Evolutionary conservation across 2,113 vertebrate species (phyloP), one percentile per base, ranked within the genome.

Genomic region (Crotalus viridis): DNA sequence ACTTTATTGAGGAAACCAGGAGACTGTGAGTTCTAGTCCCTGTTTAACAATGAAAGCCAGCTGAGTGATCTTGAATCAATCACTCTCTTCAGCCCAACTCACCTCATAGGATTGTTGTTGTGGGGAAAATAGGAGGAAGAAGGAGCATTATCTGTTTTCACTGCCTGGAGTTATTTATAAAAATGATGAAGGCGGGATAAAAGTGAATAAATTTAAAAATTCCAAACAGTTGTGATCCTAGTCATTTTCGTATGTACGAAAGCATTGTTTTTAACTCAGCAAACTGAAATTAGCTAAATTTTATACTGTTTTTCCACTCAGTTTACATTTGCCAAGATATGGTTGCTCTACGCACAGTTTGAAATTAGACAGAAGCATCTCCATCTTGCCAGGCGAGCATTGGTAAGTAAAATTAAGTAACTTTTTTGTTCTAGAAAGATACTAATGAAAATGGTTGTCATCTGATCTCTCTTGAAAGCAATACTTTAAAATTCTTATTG

Each of bases 281-380:
- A n/a, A 22, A 51, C 12, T 51, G 22, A 52, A 46, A 28, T 56
- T 57, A 26, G 7, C 22, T 39, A 85, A 61, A 64, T 43, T 8
- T 91, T 92, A 19, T 92, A 33, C 39, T 89, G 48, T 92, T 91
- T 96, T 96, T 95, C 95, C 52, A 96, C 96, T 57, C 96, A 99
- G 99, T 99, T 99, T 96, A 99, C 99, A 0, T 99, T 99, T 94
- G 99, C 99, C 54, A 99, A 99, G 97, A 99, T 99, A 39, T 99
- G 99, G 99, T 96, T 99, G 95, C 97, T 99, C 0, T 99, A 98
- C 69, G 98, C 97, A 26, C 98, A 99, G 69, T 99, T 99, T 97
- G 99, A 99, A 98, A 99, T 99, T 93, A 97, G 99, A 46, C 99
- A 99, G 97, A 99, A 99, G 95, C 99, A 98, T 95, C 98, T 99